Evolutionary conservation across 1,140 invertebrate genomes (phyloP), one percentile per base, ranked within the genome.

Genomic region (Hestina assimilis): DNA sequence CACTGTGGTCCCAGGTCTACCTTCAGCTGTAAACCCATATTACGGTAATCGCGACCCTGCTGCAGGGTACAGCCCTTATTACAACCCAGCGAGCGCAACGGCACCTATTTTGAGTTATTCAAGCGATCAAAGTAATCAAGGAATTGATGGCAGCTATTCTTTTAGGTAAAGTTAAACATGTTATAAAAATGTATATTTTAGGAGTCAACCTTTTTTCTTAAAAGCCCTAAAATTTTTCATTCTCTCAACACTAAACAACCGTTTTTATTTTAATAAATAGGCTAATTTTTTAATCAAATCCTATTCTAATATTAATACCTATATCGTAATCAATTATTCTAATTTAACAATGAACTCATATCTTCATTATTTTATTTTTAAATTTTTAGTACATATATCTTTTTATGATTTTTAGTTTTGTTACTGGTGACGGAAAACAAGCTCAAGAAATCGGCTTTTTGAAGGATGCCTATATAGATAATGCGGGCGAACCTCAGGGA

Each of bases 401-500:
- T 23, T 28, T 38, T 35, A 7, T 12, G n/a, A 21, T 51, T 42
- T 75, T 63, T 31, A 89, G 89, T 69, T 89, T 81, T 55, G 62
- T 74, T 1, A 89, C 87, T 15, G 87, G 78, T 35, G 87, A 89
- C 48, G 87, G 89, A 1, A 89, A 89, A 43, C 79, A 88, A 69
- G 87, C 76, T 8, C 85, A 89, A 62, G 89, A 89, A 74, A 77
- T 63, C 26, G 87, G 89, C 29, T 88, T 76, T 43, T 63, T 87
- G 45, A 89, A 89, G 67, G 81, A 89, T 43, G 77, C 80, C 1
- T 79, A 79, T 46, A 75, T 89, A n/a, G 79, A 87, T 23, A 84
- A 83, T 12, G 63, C 74, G 40, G 89, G 90, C 9, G 69, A 81
- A 21, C 83, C 87, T 8, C 76, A 87, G 58, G 88, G 86, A 56